phyloP scores from a whole-genome alignment of 1,140 invertebrate genomes.

The Hycleus cichorii region DNA sequence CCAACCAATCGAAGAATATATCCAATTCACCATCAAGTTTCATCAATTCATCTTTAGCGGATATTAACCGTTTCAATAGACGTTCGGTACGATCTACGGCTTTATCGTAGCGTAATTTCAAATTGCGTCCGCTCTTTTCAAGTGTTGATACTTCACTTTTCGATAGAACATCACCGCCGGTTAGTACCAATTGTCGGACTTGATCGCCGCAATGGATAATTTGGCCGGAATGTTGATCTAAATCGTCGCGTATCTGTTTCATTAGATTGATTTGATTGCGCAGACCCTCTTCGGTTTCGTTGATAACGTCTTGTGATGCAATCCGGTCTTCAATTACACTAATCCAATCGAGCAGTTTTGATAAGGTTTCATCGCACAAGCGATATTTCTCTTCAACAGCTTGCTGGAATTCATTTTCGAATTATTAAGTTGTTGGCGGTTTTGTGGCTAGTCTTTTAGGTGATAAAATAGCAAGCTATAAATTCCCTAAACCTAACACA shows the following conservation, averaged over 20 bases:
- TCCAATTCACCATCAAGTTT: constrained; percentile 76
- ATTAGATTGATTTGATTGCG: constrained; percentile 83
- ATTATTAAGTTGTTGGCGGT: neutral
- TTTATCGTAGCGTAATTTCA: constrained; percentile 79
- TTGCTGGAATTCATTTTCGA: constrained; percentile 57
- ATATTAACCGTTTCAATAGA: constrained; percentile 65
- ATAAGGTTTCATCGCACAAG: constrained; percentile 76
- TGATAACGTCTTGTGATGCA: constrained; percentile 78
- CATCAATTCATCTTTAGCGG: constrained; percentile 77
- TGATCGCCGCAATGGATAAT: constrained; percentile 84
- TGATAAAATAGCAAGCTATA: neutral
- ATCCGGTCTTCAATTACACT: constrained; percentile 78
- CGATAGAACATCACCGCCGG: constrained; percentile 81
- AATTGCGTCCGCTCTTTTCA: constrained; percentile 72
- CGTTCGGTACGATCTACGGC: constrained; percentile 70
- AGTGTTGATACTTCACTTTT: constrained; percentile 79
- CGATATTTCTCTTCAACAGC: constrained; percentile 91
- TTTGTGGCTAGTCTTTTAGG: neutral
- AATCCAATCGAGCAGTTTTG: constrained; percentile 82
- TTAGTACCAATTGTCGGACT: constrained; percentile 82
- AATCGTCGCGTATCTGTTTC: constrained; percentile 87
- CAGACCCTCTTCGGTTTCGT: constrained; percentile 81
- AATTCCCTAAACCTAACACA: constrained; percentile 30
- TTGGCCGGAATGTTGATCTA: constrained; percentile 77
- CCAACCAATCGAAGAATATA: constrained; percentile 80